Conservation (phyloP, 2,113 vertebrate genomes). For the Carlito syrichta region DNA sequence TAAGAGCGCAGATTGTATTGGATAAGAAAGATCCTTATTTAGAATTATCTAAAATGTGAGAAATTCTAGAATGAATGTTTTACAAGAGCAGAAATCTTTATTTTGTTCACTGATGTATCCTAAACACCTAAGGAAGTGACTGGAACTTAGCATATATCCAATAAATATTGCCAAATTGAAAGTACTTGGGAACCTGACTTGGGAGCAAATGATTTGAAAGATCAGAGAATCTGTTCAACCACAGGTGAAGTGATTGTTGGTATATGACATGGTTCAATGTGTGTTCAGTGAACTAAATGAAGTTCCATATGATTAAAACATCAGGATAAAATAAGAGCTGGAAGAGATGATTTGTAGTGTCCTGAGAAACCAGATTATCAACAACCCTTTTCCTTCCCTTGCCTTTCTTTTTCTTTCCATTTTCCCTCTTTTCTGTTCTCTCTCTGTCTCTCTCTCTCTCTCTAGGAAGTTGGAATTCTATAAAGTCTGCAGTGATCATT, state of each 20-base stretch:
- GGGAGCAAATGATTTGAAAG: not conserved
- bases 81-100: not conserved
- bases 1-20: not conserved
- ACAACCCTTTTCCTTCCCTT: not conserved
- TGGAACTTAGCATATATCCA: not conserved
- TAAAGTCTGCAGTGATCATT: not conserved
- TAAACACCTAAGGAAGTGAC: not conserved
- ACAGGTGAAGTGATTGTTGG: not conserved
- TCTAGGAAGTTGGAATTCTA: not conserved
- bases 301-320: not conserved
- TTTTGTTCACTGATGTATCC: not conserved
- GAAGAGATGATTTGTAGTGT: not conserved
- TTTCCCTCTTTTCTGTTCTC: fast-evolving
- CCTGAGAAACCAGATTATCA: not conserved
- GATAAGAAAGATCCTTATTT: not conserved
- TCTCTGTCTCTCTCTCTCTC: no score
- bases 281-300: not conserved
- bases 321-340: not conserved
- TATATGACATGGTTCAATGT: not conserved
- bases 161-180: not conserved
- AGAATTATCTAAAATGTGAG: not conserved
- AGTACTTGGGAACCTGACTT: not conserved
- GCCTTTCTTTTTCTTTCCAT: not conserved
- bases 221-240: not conserved
- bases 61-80: not conserved